Conservation (phyloP, 2,113 vertebrate species). For the Odobenus rosmarus region DNA sequence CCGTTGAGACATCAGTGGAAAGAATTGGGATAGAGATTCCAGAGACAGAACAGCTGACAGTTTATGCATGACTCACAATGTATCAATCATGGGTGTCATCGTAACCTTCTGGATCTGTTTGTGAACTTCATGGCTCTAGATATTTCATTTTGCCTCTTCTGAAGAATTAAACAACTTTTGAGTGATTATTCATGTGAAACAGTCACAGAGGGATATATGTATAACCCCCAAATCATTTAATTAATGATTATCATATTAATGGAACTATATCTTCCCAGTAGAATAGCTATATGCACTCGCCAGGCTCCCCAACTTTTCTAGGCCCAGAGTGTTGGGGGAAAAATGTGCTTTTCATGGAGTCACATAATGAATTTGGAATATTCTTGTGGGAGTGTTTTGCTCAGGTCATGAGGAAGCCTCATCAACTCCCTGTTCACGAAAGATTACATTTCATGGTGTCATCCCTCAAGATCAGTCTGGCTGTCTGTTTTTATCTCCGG, state of each 20-base stretch:
- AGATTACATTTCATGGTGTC: not conserved
- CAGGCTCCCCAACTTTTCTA: not conserved
- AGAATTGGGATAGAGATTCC: not conserved
- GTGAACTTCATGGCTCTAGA: not conserved
- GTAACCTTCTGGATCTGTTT: not conserved
- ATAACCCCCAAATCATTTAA: not conserved
- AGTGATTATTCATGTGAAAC: not conserved
- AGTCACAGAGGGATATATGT: not conserved
- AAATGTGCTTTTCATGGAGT: not conserved
- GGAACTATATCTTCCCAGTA: not conserved
- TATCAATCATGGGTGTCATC: not conserved
- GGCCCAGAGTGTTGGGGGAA: not conserved
- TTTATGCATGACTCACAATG: not conserved
- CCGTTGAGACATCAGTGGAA: not conserved
- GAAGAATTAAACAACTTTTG: not conserved
- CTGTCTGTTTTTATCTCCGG: slow-evolving; percentile 13
- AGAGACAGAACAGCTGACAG: not conserved
- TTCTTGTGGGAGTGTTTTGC: not conserved
- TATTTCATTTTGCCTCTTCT: not conserved
- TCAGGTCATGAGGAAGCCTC: not conserved
- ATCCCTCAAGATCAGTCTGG: not conserved
- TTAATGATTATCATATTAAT: not conserved
- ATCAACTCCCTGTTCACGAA: not conserved
- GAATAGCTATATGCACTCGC: not conserved
- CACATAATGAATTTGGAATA: not conserved